phyloP scores from a whole-genome alignment of 1,140 invertebrate species.

The Pantala flavescens region DNA sequence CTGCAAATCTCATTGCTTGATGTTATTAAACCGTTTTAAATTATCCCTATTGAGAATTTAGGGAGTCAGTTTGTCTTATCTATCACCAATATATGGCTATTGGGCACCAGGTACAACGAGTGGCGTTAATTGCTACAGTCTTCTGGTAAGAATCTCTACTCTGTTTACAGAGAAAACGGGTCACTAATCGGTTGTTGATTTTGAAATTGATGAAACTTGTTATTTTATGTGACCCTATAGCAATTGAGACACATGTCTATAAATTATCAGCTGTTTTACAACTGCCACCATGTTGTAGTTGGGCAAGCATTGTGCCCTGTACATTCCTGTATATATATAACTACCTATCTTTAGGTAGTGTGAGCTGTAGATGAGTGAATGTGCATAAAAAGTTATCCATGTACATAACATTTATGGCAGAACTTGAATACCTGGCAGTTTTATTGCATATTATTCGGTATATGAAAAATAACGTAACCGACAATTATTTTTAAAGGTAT shows the following conservation, averaged over 20 bases:
- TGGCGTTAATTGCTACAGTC: neutral
- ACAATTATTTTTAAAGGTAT: constrained; percentile 8
- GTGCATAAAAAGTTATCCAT: neutral
- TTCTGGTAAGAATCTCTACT: neutral
- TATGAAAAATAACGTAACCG: neutral
- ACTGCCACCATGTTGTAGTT: constrained; percentile 1
- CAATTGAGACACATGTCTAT: neutral
- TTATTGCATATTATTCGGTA: neutral
- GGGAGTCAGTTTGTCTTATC: neutral
- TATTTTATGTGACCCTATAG: neutral
- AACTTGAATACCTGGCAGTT: constrained; percentile 9
- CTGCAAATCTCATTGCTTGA: neutral
- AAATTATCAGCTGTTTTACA: constrained; percentile 7
- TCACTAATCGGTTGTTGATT: neutral
- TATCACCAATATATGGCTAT: neutral
- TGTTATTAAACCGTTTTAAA: neutral
- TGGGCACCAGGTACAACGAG: constrained; percentile 2
- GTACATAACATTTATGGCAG: neutral
- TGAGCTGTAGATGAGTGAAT: neutral
- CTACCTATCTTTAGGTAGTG: neutral
- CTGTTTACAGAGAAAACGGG: neutral
- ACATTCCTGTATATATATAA: neutral
- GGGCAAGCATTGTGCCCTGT: neutral
- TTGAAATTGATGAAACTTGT: neutral
- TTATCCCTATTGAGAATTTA: neutral